A percentile compares a stretch with the other conserved stretches of the same genome.
Conservation (phyloP, 2,113 vertebrate genomes). For the Bambusicola thoracicus region DNA sequence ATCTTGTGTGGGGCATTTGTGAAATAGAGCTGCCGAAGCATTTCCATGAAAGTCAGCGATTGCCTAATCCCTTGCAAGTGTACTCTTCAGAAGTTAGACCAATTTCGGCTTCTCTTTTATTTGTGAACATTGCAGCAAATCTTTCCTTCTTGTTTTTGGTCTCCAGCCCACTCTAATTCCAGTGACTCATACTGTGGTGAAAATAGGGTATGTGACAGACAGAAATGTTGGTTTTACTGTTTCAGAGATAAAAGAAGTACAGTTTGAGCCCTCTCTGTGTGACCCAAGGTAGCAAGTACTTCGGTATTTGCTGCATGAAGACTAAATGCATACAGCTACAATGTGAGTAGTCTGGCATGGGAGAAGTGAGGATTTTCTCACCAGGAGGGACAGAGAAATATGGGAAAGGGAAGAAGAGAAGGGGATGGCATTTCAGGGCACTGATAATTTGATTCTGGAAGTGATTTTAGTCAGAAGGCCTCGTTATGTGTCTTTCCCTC, state of each 20-base stretch:
- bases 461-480: not conserved
- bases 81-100: not conserved
- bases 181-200: not conserved
- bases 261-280: not conserved
- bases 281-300: not conserved
- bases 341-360: not conserved
- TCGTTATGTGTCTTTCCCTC: not conserved
- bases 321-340: not conserved
- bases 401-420: not conserved
- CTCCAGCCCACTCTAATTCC: not conserved
- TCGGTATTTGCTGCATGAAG: not conserved
- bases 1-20: not conserved
- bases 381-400: not conserved
- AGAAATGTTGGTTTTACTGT: not conserved
- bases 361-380: not conserved
- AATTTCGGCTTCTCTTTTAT: not conserved
- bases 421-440: not conserved
- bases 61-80: not conserved
- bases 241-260: not conserved
- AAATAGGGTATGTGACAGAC: not conserved
- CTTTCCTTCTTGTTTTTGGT: not conserved
- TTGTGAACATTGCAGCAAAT: not conserved
- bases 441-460: not conserved
- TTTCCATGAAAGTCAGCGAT: not conserved
- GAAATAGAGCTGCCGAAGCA: not conserved